These are phyloP conservation scores for Crax fasciolata DNA, from an alignment of 2,797 vertebrate genomes.

Conservation along the genomic window DNA sequence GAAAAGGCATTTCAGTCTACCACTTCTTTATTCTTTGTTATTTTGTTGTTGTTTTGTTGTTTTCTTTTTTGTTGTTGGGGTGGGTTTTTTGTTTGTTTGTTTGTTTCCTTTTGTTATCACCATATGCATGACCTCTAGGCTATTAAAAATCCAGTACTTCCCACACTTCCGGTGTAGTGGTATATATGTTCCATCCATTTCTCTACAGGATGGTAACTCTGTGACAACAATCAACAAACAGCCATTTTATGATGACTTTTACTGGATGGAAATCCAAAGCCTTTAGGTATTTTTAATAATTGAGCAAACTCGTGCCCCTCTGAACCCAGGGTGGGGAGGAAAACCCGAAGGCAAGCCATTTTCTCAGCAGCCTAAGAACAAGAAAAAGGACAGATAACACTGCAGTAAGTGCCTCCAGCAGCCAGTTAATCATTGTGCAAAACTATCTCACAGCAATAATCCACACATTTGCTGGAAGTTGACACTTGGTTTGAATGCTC, in stretches of 20 bases:
- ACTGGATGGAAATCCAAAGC: constrained; percentile 2
- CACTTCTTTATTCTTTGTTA: not conserved
- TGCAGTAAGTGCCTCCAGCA: not conserved
- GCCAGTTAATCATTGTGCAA: not conserved
- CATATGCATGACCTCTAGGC: not conserved
- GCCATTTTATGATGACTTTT: not conserved
- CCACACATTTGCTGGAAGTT: not conserved
- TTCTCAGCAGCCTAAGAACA: constrained; percentile 13
- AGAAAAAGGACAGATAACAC: not conserved
- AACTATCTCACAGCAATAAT: constrained; percentile 21
- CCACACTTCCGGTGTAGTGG: not conserved
- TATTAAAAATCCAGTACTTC: constrained; percentile 17
- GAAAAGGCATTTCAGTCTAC: not conserved
- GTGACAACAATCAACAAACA: not conserved
- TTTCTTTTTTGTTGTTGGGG: not conserved
- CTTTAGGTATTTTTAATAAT: constrained; percentile 33
- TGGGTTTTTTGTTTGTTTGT: not conserved
- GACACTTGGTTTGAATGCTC: not conserved
- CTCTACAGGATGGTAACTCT: not conserved
- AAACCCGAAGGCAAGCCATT: not conserved
- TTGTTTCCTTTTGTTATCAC: not conserved
- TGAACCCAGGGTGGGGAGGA: not conserved
- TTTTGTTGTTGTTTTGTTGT: not conserved
- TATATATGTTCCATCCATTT: not conserved
- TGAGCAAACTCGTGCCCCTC: not conserved